These are phyloP conservation scores for Drosophila eugracilis DNA, from an alignment of 1,140 invertebrate genomes.

Conservation along the genomic window DNA sequence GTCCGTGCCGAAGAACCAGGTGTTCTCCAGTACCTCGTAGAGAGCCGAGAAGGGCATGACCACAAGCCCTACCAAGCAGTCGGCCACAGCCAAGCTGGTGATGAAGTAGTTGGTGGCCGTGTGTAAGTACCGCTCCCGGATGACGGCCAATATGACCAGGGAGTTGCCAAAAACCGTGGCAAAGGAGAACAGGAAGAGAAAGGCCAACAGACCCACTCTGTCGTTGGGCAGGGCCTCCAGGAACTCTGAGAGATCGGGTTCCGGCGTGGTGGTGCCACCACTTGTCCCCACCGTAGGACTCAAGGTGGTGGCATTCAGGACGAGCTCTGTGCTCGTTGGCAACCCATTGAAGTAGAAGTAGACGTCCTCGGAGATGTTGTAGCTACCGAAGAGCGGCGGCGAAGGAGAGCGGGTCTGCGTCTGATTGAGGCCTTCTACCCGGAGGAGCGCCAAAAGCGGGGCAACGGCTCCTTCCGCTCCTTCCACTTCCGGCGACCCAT, in stretches of 20 bases:
- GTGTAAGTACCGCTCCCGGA: constrained; percentile 94
- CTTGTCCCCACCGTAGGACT: background rate
- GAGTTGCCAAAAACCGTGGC: constrained; percentile 98
- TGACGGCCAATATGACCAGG: constrained; percentile 97
- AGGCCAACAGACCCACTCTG: constrained; percentile 91
- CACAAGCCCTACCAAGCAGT: constrained; percentile 97
- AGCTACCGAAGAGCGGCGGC: constrained; percentile 72
- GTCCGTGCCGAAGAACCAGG: constrained; percentile 93
- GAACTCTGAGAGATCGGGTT: constrained; percentile 78
- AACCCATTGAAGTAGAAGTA: constrained; percentile 81
- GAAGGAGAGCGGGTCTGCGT: constrained; percentile 28
- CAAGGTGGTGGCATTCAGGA: constrained; percentile 31
- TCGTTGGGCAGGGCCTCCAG: constrained; percentile 88
- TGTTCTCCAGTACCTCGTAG: constrained; percentile 94
- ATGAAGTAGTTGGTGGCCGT: constrained; percentile 99
- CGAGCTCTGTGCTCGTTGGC: constrained; percentile 60
- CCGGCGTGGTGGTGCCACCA: constrained; percentile 54
- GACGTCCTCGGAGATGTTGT: constrained; percentile 81
- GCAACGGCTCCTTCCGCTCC: constrained; percentile 28
- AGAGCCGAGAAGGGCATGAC: constrained; percentile 98
- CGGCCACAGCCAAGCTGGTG: constrained; percentile 97
- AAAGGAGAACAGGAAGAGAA: constrained; percentile 95
- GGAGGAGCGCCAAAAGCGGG: constrained; percentile 62
- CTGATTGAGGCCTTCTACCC: constrained; percentile 59
- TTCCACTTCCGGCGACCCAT: constrained; percentile 59